Conservation (phyloP, 2,797 vertebrate species). For the Aplochiton taeniatus region DNA sequence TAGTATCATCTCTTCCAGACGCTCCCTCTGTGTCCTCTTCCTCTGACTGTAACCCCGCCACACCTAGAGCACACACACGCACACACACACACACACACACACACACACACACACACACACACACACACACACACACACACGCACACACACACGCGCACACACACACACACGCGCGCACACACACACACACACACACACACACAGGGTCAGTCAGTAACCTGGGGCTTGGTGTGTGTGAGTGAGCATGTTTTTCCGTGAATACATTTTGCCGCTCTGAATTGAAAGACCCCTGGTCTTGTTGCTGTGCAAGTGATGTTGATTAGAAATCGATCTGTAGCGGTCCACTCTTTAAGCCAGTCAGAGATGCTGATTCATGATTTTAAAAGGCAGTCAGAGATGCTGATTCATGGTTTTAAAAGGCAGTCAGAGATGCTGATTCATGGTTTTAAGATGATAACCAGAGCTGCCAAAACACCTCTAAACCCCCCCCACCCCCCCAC, state of each 20-base stretch:
- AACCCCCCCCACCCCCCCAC: too few species aligned
- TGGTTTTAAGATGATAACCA: background rate
- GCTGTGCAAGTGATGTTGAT: too few species aligned
- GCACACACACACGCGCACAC: background rate
- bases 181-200: too few species aligned
- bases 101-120: background rate
- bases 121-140: constrained; percentile 2
- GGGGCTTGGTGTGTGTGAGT: background rate
- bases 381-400: background rate
- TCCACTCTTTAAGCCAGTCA: background rate
- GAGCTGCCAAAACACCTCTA: background rate
- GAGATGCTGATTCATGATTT: constrained; percentile 2
- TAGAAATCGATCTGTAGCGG: too few species aligned
- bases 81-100: background rate
- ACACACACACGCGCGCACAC: background rate
- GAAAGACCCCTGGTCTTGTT: too few species aligned
- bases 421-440: background rate
- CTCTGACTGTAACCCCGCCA: constrained; percentile 78
- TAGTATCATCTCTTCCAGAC: constrained; percentile 83
- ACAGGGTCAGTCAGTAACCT: background rate
- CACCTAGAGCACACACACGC: constrained; percentile 57
- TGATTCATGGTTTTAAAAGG: constrained; percentile 7
- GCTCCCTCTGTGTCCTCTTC: constrained; percentile 67
- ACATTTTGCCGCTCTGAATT: background rate
- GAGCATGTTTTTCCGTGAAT: background rate